Conservation (phyloP, 1,140 invertebrate species). For the Portunus trituberculatus region DNA sequence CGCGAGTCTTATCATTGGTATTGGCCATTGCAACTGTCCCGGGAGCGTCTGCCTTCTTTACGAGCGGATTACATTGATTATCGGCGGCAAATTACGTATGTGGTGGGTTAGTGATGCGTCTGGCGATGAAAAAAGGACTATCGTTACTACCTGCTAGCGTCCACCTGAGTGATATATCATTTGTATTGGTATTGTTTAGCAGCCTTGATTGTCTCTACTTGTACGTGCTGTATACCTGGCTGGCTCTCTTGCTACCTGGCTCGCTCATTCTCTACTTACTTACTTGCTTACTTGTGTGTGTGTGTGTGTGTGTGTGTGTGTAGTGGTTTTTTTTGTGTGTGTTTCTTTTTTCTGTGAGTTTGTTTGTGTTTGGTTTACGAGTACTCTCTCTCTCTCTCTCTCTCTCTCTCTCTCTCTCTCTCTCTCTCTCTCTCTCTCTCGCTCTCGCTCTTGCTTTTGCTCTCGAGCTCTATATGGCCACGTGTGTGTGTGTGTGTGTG, state of each 20-base stretch:
- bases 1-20: constrained; percentile 9
- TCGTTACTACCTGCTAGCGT: background rate
- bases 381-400: no score
- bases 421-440: no score
- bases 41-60: constrained; percentile 31
- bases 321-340: background rate
- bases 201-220: background rate
- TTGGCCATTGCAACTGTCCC: background rate
- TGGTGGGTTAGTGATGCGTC: constrained; percentile 1
- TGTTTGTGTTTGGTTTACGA: no score
- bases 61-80: constrained; percentile 42
- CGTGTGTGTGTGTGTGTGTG: background rate
- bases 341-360: background rate
- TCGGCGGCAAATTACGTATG: constrained; percentile 39
- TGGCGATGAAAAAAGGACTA: background rate
- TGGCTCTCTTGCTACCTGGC: no score
- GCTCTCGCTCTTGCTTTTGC: no score
- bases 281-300: no score
- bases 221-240: no score
- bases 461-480: no score
- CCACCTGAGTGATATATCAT: background rate
- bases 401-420: no score
- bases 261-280: no score
- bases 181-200: background rate
- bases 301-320: background rate